phyloP scores from a whole-genome alignment of 2,113 vertebrate genomes.

The Mesitornis unicolor region DNA sequence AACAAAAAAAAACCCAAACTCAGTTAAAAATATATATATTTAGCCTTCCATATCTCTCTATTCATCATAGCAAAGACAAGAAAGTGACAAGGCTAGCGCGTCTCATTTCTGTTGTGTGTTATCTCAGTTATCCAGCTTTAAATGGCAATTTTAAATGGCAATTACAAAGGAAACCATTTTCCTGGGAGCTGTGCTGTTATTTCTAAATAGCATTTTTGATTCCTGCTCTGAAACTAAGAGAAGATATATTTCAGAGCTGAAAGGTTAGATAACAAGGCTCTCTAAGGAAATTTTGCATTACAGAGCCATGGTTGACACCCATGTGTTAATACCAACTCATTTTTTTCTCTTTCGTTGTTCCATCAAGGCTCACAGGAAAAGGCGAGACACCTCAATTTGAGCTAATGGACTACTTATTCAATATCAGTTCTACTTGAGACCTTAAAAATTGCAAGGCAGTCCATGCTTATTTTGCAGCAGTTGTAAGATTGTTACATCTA shows the following conservation, averaged over 20 bases:
- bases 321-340: not conserved
- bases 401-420: not conserved
- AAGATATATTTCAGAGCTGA: slow-evolving; percentile 16
- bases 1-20: not conserved
- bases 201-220: slow-evolving; percentile 30
- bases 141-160: slow-evolving; percentile 23
- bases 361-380: not conserved
- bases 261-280: slow-evolving; percentile 27
- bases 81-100: not conserved
- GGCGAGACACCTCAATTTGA: not conserved
- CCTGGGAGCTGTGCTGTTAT: slow-evolving; percentile 5
- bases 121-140: slow-evolving; percentile 28
- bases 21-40: not conserved
- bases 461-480: not conserved
- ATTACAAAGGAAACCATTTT: slow-evolving; percentile 7
- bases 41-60: not conserved
- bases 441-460: not conserved
- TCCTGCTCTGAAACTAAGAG: not conserved
- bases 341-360: not conserved
- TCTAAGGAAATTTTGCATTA: not conserved
- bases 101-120: not conserved
- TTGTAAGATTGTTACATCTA: not conserved
- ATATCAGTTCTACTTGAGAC: not conserved
- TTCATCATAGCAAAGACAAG: slow-evolving; percentile 4
- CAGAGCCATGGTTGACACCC: not conserved